Percentiles rank a stretch among this genome's conserved stretches.
phyloP scores from a whole-genome alignment of 2,797 vertebrate genomes.

The Molossus molossus region DNA sequence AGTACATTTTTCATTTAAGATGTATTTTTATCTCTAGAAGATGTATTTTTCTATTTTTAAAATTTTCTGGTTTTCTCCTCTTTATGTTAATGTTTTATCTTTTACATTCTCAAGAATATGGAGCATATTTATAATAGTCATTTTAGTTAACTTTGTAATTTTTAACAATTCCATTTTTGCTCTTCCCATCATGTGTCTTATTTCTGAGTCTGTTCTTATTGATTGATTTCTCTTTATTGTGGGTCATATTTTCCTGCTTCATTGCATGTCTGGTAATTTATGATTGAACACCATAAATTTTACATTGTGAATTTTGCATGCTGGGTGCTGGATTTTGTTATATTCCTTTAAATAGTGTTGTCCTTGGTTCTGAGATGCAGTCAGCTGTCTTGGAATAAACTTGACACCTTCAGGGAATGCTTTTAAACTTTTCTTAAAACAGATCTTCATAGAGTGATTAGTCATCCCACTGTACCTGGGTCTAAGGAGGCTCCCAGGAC shows the following conservation, averaged over 20 bases:
- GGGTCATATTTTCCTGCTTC: background rate
- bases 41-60: background rate
- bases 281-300: background rate
- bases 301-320: background rate
- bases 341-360: background rate
- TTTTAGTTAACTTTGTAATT: background rate
- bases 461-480: background rate
- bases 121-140: background rate
- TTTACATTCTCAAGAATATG: background rate
- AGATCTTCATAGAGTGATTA: background rate
- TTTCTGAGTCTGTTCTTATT: background rate
- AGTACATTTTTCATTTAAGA: background rate
- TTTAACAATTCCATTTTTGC: background rate
- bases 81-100: background rate
- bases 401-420: background rate
- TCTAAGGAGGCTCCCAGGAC: background rate
- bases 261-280: background rate
- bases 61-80: background rate
- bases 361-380: background rate
- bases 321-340: constrained; percentile 5
- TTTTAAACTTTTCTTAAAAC: constrained; percentile 28
- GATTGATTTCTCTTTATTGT: background rate
- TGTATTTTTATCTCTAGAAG: background rate
- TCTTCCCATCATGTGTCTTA: background rate
- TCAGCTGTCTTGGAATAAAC: background rate